Conservation (phyloP, 2,113 vertebrate species). For the Artemisiospiza belli region DNA sequence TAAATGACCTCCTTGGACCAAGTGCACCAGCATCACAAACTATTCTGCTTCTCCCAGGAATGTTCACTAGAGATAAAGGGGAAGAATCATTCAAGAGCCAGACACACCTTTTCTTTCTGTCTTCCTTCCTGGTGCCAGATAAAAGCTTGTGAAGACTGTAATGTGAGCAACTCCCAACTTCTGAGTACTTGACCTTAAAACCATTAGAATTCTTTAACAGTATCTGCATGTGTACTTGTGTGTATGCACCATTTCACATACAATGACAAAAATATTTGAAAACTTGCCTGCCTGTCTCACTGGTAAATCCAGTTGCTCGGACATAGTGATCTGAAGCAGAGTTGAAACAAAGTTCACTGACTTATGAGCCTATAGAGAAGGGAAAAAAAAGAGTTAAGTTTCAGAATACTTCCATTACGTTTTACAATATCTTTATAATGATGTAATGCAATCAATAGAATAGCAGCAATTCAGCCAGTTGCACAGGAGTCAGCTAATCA, state of each 20-base stretch:
- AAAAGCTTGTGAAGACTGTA: not conserved
- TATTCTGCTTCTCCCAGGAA: not conserved
- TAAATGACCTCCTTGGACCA: not conserved
- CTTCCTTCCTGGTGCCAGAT: not conserved
- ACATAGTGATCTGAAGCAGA: slow-evolving; percentile 96
- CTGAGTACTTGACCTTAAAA: not conserved
- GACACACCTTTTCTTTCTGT: not conserved
- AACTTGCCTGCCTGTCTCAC: slow-evolving; percentile 96
- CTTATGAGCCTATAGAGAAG: slow-evolving; percentile 85
- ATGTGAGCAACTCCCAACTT: not conserved
- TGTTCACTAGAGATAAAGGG: not conserved
- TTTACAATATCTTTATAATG: slow-evolving; percentile 1
- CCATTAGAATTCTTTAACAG: not conserved
- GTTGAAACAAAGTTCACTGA: slow-evolving; percentile 95
- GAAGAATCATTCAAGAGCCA: not conserved
- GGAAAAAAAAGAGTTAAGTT: not conserved
- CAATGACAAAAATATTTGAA: slow-evolving; percentile 4
- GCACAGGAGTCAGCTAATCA: not conserved
- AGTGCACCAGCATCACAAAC: not conserved
- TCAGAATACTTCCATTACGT: not conserved
- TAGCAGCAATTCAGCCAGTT: not conserved
- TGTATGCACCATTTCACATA: not conserved
- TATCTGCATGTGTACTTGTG: not conserved
- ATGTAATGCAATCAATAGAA: not conserved
- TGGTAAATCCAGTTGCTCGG: slow-evolving; percentile 96